Percentiles rank a stretch among this genome's conserved stretches.
Conservation (phyloP, 2,888 invertebrate genomes). For the Sarcophaga caerulescens region DNA sequence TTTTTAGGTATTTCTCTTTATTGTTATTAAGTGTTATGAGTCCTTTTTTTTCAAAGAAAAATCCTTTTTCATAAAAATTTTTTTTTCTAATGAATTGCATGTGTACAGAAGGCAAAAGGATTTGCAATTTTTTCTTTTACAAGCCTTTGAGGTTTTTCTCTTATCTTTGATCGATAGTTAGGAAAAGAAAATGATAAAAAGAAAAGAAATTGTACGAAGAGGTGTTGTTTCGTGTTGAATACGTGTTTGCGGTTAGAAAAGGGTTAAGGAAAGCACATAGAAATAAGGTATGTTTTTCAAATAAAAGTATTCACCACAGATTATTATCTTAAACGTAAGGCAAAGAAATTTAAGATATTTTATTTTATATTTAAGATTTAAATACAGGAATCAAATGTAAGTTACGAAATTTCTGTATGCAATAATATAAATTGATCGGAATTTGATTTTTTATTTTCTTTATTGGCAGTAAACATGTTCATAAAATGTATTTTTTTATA, state of each 20-base stretch:
- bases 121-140: not conserved
- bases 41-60: conserved; percentile 16
- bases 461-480: too few species aligned
- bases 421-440: too few species aligned
- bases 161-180: conserved; percentile 17
- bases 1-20: conserved; percentile 11
- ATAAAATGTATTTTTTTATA: too few species aligned
- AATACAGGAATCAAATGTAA: too few species aligned
- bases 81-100: not conserved
- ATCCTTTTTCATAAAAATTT: not conserved
- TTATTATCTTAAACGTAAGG: not conserved
- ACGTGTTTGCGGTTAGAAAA: not conserved
- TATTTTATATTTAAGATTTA: too few species aligned
- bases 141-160: conserved; percentile 20
- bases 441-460: too few species aligned
- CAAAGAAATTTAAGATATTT: too few species aligned
- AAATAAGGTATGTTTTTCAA: not conserved
- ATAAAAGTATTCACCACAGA: not conserved
- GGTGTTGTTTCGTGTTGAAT: conserved; percentile 26
- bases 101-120: not conserved
- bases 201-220: not conserved
- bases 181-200: not conserved
- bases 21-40: conserved; percentile 41
- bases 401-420: too few species aligned
- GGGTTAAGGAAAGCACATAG: not conserved